Evolutionary conservation across 2,888 invertebrate species (phyloP).

Genomic region (Megaustenia siamemsis): DNA sequence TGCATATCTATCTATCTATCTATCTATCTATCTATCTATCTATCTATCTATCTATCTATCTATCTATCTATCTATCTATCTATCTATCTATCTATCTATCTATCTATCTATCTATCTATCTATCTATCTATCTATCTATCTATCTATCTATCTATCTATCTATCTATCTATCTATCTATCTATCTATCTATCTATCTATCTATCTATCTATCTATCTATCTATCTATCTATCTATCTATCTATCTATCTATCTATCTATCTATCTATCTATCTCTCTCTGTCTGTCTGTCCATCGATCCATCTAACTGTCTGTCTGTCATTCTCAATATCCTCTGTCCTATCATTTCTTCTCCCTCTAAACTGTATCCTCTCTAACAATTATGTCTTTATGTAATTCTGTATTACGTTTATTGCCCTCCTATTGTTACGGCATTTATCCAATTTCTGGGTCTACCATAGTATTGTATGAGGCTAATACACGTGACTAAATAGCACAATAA

Average conservation of each 20-base stretch:
- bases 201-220: background rate
- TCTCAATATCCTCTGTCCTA: too few relatives aligned
- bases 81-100: constrained; percentile 22
- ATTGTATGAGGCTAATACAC: too few relatives aligned
- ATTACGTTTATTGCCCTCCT: too few relatives aligned
- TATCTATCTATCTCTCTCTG: background rate
- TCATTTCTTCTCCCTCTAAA: too few relatives aligned
- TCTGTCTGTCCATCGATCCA: background rate
- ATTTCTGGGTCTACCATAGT: too few relatives aligned
- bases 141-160: background rate
- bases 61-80: background rate
- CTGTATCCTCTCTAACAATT: too few relatives aligned
- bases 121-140: background rate
- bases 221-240: constrained; percentile 2
- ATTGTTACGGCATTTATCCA: too few relatives aligned
- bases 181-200: background rate
- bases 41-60: constrained; percentile 2
- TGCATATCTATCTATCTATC: background rate
- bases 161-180: background rate
- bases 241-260: background rate
- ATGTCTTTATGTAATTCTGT: too few relatives aligned
- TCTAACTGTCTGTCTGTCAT: background rate
- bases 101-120: background rate
- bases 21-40: background rate
- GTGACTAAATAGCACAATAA: too few relatives aligned